Evolutionary conservation across 1,140 invertebrate species (phyloP).

Genomic region (Drosophila auraria): DNA sequence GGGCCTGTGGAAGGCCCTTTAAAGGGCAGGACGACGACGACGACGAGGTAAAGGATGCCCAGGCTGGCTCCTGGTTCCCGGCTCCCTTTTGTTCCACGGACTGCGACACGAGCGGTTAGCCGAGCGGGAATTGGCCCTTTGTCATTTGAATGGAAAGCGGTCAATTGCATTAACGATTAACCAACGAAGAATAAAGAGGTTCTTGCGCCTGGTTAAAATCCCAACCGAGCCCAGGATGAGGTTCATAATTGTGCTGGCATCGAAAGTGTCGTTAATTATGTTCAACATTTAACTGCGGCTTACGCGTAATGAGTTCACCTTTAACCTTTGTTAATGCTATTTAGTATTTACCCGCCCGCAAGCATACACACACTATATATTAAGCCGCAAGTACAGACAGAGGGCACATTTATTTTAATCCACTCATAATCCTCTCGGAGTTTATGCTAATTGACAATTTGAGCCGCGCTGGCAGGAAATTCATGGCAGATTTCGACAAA

Average conservation of each 20-base stretch:
- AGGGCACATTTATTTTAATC: constrained; percentile 65
- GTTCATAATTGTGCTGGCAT: background rate
- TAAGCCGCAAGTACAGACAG: constrained; percentile 12
- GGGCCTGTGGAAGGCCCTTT: background rate
- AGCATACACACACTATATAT: background rate
- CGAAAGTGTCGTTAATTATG: constrained; percentile 39
- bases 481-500: constrained; percentile 31
- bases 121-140: constrained; percentile 38
- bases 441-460: constrained; percentile 65
- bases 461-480: constrained; percentile 11
- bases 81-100: constrained; percentile 24
- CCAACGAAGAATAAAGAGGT: constrained; percentile 19
- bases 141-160: constrained; percentile 38
- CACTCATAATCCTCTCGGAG: constrained; percentile 63
- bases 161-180: constrained; percentile 55
- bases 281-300: constrained; percentile 43
- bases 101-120: constrained; percentile 24
- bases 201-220: background rate
- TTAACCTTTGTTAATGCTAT: constrained; percentile 51
- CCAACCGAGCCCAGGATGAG: background rate
- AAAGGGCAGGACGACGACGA: background rate
- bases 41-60: background rate
- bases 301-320: constrained; percentile 47
- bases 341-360: constrained; percentile 16
- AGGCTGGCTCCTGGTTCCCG: constrained; percentile 16